Conservation (phyloP, 1,140 invertebrate species). For the Drosophila chauvacae region DNA sequence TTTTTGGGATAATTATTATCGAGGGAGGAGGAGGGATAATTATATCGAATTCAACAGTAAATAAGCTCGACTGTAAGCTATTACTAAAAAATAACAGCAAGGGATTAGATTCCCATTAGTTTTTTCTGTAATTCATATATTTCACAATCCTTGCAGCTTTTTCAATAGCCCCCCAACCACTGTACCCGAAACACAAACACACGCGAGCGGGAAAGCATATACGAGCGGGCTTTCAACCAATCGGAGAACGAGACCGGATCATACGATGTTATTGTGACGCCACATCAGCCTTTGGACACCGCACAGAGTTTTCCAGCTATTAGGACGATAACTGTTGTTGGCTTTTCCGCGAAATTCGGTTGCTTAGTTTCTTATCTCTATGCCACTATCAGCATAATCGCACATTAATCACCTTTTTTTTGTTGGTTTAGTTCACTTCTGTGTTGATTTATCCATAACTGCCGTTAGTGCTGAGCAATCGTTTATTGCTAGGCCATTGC, state of each 20-base stretch:
- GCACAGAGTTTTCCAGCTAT: conserved; percentile 9
- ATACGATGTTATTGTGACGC: conserved; percentile 66
- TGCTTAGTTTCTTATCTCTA: neutral
- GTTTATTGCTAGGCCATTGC: neutral
- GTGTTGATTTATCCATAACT: conserved; percentile 24
- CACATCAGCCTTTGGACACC: conserved; percentile 32
- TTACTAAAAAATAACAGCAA: neutral
- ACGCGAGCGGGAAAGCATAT: conserved; percentile 44
- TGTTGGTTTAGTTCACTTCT: conserved; percentile 6
- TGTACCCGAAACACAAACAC: conserved; percentile 34
- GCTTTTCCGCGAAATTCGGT: conserved; percentile 1
- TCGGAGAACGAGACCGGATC: conserved; percentile 66
- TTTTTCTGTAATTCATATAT: neutral
- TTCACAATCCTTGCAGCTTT: neutral
- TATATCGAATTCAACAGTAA: neutral
- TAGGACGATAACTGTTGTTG: conserved; percentile 1
- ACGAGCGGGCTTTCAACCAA: conserved; percentile 56
- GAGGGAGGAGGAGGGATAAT: neutral
- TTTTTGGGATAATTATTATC: too few species aligned
- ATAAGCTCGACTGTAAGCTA: neutral
- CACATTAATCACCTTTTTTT: conserved; percentile 29
- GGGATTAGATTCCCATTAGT: neutral
- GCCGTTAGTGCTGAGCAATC: neutral
- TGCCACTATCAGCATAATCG: neutral
- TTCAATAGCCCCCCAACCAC: conserved; percentile 5